Base-by-base conservation (phyloP, 1,140 invertebrate species). In the Coenobita brevimanus region DNA sequence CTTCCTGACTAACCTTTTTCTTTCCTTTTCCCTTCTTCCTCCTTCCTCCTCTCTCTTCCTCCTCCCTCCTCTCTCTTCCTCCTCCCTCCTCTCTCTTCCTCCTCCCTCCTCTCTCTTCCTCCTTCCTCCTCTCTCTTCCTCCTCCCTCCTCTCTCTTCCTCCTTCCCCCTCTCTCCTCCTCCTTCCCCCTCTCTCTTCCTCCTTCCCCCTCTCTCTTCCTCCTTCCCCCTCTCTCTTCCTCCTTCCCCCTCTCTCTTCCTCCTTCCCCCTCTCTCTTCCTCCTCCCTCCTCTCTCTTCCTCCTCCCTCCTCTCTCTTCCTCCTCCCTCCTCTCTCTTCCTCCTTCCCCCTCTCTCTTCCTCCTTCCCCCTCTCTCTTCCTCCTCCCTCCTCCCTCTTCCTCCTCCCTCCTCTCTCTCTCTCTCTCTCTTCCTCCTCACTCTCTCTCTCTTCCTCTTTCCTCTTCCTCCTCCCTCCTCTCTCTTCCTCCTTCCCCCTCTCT, bases 401-500 rank as follows among this genome's bases (percentile, higher is more conserved):
- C 27, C 27, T 2, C 17, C 27, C 15, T 15, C 27, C 36, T 6
- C 30, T 30, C 36, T 69, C 24, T 36, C 2, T 69, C 64, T 67
- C 64, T 69, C 64, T 69, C 64, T 69, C 64, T 69, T 27, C 27
- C 27, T 69, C 64, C 15, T 30, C 27, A n/a, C 6, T 67, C 15
- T 30, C 13, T 30, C 27, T 1, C 27, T n/a, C n/a, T n/a, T 69
- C 64, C 27, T 27, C 27, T 27, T 69, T 27, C 27, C 64, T 69
- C 64, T 69, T 27, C 27, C 64, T 69, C 64, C 27, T 27, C 27
- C 64, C 27, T 27, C 27, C 64, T 69, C 64, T 69, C 64, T 69
- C 64, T 69, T 27, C 27, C 64, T 69, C 64, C 27, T 27, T 69
- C 64, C 27, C 64, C 27, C 64, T 69, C 64, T 69, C 64, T 69